Evolutionary conservation across 1,140 invertebrate genomes (phyloP), one percentile per base, ranked within the genome.

Genomic region (Drosophila kikkawai): DNA sequence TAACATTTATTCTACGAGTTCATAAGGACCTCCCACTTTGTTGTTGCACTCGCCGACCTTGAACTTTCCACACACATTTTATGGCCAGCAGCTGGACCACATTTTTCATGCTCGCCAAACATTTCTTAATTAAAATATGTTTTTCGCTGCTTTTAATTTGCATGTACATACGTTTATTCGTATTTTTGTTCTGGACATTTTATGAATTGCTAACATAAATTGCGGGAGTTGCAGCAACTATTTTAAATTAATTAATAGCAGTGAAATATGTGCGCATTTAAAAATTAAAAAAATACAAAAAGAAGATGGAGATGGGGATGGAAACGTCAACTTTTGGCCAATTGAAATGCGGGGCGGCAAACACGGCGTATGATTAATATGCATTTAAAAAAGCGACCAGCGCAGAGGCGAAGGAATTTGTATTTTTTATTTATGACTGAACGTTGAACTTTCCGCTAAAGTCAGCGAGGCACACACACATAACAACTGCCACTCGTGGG

Each of bases 371-470:
- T 90, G 85, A 90, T 87, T 88, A 90, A 88, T 88, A 80, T 90
- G 70, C 79, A 76, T 79, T 75, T 70, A 69, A 67, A 69, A 65
- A 56, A 53, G 61, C 64, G 41, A 59, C 61, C 55, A 59, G 71
- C 61, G 37, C 53, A 65, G 55, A 44, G 42, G 66, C 50, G 17
- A 37, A 78, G 45, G 64, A 77, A 71, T 82, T 75, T 82, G 41
- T 56, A 45, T 66, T 48, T 77, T 80, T 83, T 86, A 82, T 88
- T 83, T 88, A 79, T 69, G 79, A 81, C 69, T 86, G 78, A 79
- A 79, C 84, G 84, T 90, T 90, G 81, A 87, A 87, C 84, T 90
- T 83, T 86, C 76, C 84, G 83, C 84, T 80, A 57, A 76, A 86
- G 83, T 80, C 83, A 86, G 71, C 67, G 63, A 39, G 59, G 39